Base-by-base conservation (phyloP, 2,888 invertebrate genomes). In the Nebria salina region DNA sequence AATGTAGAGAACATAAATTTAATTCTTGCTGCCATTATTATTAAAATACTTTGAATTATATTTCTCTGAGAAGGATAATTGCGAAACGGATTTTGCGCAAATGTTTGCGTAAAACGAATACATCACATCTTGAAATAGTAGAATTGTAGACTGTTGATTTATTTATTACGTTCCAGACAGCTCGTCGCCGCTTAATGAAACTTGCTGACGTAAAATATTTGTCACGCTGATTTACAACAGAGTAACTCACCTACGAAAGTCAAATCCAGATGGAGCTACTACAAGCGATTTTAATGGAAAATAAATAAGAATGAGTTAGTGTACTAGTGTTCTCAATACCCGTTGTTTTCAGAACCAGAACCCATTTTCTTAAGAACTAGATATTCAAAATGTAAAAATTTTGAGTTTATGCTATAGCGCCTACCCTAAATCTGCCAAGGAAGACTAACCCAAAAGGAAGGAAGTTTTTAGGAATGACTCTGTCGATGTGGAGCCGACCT, bases 1-100 rank as follows among this genome's bases (percentile, higher is more conserved):
- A 68, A 68, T 68, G 68, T 68, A 68, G 68, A 68, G n/a, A 68
- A 68, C 68, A 68, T 68, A 68, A 68, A 68, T 68, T 68, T 68
- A 25, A 26, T 20, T n/a, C 26, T 68, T 68, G 15, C 68, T 8
- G n/a, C 20, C 9, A 34, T 34, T 68, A 68, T 68, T 68, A 68
- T 68, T 26, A 26, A 25, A 26, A 25, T 20, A 11, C 75, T 54
- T 20, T 20, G 75, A 26, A 54, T 54, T 11, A 75, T 9, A n/a
- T 54, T 54, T 54, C 54, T 54, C 54, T 54, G 54, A 54, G 34
- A 7, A 54, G 2, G 54, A 54, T 54, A 54, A 54, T 54, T 54
- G 54, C 54, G 13, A 54, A 54, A 54, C 4, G 54, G 54, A 54
- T 54, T 54, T 54, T 54, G 54, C 54, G 54, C 8, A 3, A 54